Evolutionary conservation across 2,113 vertebrate genomes (phyloP).

Genomic region (Malurus melanocephalus): DNA sequence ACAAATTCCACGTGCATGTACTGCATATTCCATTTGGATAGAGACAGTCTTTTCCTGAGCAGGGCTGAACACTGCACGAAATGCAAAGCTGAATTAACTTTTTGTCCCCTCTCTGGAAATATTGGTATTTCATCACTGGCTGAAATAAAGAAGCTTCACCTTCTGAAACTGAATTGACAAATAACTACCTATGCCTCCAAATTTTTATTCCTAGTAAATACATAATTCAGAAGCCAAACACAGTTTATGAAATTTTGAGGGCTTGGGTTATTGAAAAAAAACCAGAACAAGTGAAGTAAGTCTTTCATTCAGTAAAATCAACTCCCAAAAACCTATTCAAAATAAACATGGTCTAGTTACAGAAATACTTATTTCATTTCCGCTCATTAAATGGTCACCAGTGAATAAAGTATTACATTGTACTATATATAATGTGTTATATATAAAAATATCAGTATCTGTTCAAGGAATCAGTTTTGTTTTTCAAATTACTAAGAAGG

Average conservation of each 20-base stretch:
- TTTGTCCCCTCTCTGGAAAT: background rate
- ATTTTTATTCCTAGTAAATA: background rate
- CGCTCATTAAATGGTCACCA: background rate
- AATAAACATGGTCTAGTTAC: background rate
- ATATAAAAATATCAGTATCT: background rate
- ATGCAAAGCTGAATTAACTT: background rate
- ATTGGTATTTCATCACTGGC: background rate
- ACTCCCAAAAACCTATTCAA: background rate
- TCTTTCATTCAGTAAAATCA: background rate
- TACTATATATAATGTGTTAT: background rate
- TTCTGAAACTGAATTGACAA: background rate
- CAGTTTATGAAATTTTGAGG: background rate
- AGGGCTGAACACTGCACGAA: background rate
- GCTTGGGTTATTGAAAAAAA: background rate
- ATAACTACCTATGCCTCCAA: background rate
- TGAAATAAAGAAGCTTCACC: background rate
- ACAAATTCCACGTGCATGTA: fast-evolving
- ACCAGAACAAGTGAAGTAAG: background rate
- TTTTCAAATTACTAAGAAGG: background rate
- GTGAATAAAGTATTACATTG: background rate
- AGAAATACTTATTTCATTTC: background rate
- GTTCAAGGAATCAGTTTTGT: background rate
- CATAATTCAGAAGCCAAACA: background rate
- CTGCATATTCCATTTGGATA: background rate
- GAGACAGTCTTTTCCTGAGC: background rate